Evolutionary conservation across 2,888 invertebrate genomes (phyloP).

Genomic region (Ptychoptera contaminata): DNA sequence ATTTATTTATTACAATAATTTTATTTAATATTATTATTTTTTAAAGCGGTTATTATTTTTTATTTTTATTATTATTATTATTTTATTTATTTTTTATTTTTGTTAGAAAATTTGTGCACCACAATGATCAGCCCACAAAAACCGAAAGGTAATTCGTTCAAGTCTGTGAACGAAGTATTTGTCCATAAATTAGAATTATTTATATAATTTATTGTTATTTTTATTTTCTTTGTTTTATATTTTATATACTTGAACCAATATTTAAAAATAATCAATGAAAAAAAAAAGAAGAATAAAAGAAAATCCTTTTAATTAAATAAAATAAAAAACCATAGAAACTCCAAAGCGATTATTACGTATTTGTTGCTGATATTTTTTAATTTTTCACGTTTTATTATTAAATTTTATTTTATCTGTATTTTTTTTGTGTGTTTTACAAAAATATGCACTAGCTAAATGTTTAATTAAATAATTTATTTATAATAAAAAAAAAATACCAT

Average conservation of each 20-base stretch:
- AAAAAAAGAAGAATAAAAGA: not conserved
- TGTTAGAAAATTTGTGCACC: conserved; percentile 26
- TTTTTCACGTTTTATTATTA: too few relatives aligned
- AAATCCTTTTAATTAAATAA: not conserved
- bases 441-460: too few relatives aligned
- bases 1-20: not conserved
- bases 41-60: conserved; percentile 7
- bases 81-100: conserved; percentile 19
- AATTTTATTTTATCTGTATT: not conserved
- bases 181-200: not conserved
- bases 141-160: conserved; percentile 24
- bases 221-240: not conserved
- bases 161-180: not conserved
- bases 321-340: too few relatives aligned
- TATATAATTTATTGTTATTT: too few relatives aligned
- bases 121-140: conserved; percentile 28
- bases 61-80: conserved; percentile 12
- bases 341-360: too few relatives aligned
- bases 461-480: too few relatives aligned
- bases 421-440: not conserved
- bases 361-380: not conserved
- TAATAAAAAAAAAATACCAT: too few relatives aligned
- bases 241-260: too few relatives aligned
- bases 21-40: too few relatives aligned
- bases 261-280: not conserved